These are phyloP conservation scores for Drosophila silvestris DNA, from an alignment of 2,888 invertebrate genomes.

Conservation along the genomic window DNA sequence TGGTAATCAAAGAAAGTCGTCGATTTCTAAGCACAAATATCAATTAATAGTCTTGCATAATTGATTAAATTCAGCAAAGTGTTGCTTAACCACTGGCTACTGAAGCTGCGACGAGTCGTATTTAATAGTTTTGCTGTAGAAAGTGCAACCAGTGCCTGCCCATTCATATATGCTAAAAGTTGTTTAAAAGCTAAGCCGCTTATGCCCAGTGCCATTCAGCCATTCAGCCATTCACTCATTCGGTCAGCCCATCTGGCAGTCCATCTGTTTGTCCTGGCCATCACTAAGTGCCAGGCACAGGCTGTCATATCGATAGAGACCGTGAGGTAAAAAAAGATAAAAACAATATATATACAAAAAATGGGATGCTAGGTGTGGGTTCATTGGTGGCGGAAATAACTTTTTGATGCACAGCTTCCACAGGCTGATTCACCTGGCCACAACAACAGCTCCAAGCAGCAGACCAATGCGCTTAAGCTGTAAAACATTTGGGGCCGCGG, in stretches of 20 bases:
- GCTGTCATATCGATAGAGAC: constrained; percentile 56
- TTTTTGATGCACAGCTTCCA: constrained; percentile 71
- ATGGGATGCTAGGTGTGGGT: constrained; percentile 50
- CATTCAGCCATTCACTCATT: constrained; percentile 25
- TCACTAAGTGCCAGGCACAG: constrained; percentile 62
- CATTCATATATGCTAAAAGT: constrained; percentile 51
- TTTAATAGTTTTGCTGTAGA: constrained; percentile 26
- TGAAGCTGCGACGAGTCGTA: constrained; percentile 19
- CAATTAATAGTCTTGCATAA: neutral
- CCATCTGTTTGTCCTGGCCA: constrained; percentile 28
- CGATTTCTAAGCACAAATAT: neutral
- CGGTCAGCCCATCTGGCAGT: constrained; percentile 29
- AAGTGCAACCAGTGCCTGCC: constrained; percentile 31
- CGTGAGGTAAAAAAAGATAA: neutral
- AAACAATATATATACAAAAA: constrained; percentile 28
- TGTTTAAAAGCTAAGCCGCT: constrained; percentile 75
- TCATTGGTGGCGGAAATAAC: constrained; percentile 80
- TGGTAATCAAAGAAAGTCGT: neutral
- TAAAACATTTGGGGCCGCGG: constrained; percentile 56
- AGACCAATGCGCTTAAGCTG: constrained; percentile 74
- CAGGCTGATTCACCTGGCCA: constrained; percentile 71
- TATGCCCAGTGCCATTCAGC: constrained; percentile 40
- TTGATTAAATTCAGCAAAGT: constrained; percentile 12
- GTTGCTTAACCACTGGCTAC: constrained; percentile 29
- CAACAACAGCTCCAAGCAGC: constrained; percentile 56